Base-by-base conservation (phyloP, 2,797 vertebrate species). In the Cyprinodon diabolis region DNA sequence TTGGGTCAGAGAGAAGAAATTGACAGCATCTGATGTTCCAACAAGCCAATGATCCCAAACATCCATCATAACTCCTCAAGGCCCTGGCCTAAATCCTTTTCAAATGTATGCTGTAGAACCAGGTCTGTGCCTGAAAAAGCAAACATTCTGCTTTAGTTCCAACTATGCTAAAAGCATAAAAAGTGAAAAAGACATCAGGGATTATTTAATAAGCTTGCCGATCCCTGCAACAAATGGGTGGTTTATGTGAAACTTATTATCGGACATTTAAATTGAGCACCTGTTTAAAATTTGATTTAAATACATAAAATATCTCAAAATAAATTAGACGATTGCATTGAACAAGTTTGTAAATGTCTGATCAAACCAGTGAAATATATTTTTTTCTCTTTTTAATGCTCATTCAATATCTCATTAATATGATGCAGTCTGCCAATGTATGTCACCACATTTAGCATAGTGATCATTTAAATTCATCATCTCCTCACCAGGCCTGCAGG, bases 401-500 rank as follows among this genome's bases (percentile, higher is more conserved):
- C 9, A 19, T 69, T 6, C 45, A 6, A 9, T 48, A 19, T 1
- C 10, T 57, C 51, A 63, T 43, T 60, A 65, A 78, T 55, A 13
- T 51, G 37, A 45, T 48, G 54, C 13, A 40, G n/a, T 48, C 37
- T 78, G 47, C n/a, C 66, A 13, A 1, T 63, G 76, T 6, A 7
- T 55, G 45, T 68, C 7, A 60, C 67, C 40, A 68, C n/a, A 75
- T 75, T 69, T 66, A 67, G 51, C 23, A 45, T 47, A 2, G 58
- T 25, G 57, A 67, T 65, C 25, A 49, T 71, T 52, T 21, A 51
- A 49, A 45, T 69, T 73, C 7, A 35, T 56, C 37, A 79, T 76
- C 69, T 74, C 13, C 95, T 97, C 90, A 98, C 97, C 97, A 98
- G 86, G 96, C 97, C 72, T 98, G 97, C 65, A 98, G 95, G 48